Evolutionary conservation across 2,888 invertebrate species (phyloP), one percentile per base, ranked within the genome.

Genomic region (Parthenolecanium corni): DNA sequence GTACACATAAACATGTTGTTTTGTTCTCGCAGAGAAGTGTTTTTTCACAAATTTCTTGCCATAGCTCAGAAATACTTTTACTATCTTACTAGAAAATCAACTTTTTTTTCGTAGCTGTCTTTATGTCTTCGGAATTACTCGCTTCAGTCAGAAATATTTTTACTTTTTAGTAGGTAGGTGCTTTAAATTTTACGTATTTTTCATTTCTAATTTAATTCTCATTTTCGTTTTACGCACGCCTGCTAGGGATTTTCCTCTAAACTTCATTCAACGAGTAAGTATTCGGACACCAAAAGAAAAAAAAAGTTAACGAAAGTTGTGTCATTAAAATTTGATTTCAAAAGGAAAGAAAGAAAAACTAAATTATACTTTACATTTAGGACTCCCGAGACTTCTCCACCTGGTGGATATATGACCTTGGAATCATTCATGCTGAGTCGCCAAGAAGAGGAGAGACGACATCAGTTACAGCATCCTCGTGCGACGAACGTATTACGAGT

Each of bases 361-460:
- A n/a, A n/a, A 23, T 12, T 51, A 20, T 9, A 16, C n/a, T 5
- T 24, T 31, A 3, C 21, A 6, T 54, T 11, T 57, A 64, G 65
- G 44, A 57, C 44, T 36, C 51, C 54, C 11, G 66, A 66, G 52
- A 82, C 79, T 47, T 46, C 57, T 71, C 74, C 81, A 31, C 78
- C 80, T 44, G 64, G 40, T 51, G 84, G 84, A 1, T 82, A 84
- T 71, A 81, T 86, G 56, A 89, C 87, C 1, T 76, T 88, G 31
- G 85, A 87, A 72, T 84, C 87, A 74, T 79, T 89, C 70, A 88
- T 88, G 87, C 73, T 84, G 67, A 80, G 82, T 68, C 81, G 84
- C 68, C 86, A 86, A 72, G 83, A 81, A 66, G 85, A 86, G 71
- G 86, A 86, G 70, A 77, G 80, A 21, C 78, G 78, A 68, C 77